phyloP scores from a whole-genome alignment of 2,113 vertebrate genomes.

The Propithecus coquereli region DNA sequence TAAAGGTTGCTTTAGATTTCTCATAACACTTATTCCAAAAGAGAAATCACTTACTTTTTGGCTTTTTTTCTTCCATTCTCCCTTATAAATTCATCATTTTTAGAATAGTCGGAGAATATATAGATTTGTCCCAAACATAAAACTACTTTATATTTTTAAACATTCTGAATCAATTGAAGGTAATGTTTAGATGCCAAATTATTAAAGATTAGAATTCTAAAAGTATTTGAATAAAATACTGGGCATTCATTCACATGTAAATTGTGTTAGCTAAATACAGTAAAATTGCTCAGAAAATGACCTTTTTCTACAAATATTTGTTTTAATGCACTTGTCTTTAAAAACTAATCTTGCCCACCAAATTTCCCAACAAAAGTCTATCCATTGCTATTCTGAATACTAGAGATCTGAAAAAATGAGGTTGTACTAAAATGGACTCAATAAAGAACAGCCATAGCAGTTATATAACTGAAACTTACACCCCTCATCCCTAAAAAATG shows the following conservation, averaged over 20 bases:
- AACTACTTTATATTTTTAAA: conserved; percentile 5
- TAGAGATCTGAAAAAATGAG: neutral
- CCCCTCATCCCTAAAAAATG: neutral
- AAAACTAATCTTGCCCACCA: neutral
- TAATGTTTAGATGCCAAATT: neutral
- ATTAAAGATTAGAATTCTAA: neutral
- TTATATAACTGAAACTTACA: neutral
- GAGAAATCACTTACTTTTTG: neutral
- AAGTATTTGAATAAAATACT: conserved; percentile 14
- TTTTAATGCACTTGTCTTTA: neutral
- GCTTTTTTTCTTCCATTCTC: neutral
- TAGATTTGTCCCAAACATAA: neutral
- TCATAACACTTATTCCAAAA: neutral
- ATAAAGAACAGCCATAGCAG: neutral
- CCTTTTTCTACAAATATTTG: neutral
- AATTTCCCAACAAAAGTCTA: neutral
- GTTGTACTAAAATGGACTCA: neutral
- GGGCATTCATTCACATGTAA: neutral
- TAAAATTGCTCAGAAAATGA: neutral
- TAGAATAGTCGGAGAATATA: neutral
- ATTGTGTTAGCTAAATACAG: neutral
- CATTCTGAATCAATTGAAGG: neutral
- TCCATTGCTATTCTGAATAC: neutral
- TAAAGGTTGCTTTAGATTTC: neutral
- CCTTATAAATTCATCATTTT: conserved; percentile 11